phyloP scores from a whole-genome alignment of 1,140 invertebrate genomes.

The Brachionus asplanchnoidis region DNA sequence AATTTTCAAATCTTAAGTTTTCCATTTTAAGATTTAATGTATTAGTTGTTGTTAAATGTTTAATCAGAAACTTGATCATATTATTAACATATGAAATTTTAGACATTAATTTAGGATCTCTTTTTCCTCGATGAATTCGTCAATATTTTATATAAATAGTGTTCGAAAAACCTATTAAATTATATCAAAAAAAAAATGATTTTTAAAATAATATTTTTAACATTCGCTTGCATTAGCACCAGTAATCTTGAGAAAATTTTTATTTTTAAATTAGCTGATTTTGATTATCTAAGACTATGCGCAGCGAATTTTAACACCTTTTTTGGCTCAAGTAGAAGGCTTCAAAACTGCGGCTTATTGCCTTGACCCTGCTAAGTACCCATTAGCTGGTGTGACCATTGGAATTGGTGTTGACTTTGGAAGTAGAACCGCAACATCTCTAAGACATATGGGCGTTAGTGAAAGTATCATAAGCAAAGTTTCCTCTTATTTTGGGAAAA shows the following conservation, averaged over 20 bases:
- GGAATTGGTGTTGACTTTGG: constrained; percentile 1
- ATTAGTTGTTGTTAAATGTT: too few species aligned
- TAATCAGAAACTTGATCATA: too few species aligned
- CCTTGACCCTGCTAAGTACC: background rate
- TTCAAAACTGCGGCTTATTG: background rate
- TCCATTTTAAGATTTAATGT: too few species aligned
- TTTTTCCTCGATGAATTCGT: too few species aligned
- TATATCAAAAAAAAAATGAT: background rate
- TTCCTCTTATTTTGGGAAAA: background rate
- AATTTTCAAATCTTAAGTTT: too few species aligned
- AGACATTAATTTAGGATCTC: too few species aligned
- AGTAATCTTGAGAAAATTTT: background rate
- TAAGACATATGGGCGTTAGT: background rate
- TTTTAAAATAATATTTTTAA: background rate
- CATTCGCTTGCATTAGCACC: background rate
- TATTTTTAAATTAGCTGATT: background rate
- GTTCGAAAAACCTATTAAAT: too few species aligned
- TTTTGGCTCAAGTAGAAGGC: background rate
- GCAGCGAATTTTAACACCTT: background rate
- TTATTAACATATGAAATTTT: too few species aligned
- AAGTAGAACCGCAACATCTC: background rate
- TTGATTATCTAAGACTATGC: background rate
- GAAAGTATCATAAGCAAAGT: background rate
- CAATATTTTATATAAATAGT: too few species aligned
- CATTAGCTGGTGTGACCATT: background rate